These are phyloP conservation scores for Acanthisitta chloris DNA, from an alignment of 2,113 vertebrate species.

Conservation along the genomic window DNA sequence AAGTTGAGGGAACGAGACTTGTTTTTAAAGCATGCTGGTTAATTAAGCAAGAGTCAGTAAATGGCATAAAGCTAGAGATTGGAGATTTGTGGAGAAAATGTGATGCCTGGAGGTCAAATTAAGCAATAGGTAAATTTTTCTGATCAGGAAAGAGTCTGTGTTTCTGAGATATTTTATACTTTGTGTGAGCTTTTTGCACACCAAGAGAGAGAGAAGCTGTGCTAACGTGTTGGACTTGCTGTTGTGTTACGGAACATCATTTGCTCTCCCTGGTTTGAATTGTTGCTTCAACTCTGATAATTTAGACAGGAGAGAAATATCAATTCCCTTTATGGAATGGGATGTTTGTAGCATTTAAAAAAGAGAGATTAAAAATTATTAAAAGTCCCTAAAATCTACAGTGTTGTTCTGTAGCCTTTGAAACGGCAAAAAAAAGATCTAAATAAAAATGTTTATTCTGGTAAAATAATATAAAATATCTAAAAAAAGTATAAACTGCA, in stretches of 20 bases:
- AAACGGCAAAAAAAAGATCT: constrained; percentile 49
- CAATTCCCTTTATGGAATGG: constrained; percentile 38
- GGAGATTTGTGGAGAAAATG: constrained; percentile 8
- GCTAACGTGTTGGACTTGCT: constrained; percentile 16
- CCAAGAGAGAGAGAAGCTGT: not conserved
- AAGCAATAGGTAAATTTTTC: constrained; percentile 37
- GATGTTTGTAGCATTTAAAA: constrained; percentile 16
- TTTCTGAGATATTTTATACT: constrained; percentile 15
- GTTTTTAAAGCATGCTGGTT: constrained; percentile 44
- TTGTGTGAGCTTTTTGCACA: constrained; percentile 15
- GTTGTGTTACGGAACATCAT: not conserved
- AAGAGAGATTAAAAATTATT: constrained; percentile 25
- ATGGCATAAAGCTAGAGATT: not conserved
- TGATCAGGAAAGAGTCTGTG: not conserved
- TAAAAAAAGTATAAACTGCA: not conserved
- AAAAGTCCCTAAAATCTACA: constrained; percentile 5
- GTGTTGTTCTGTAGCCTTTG: constrained; percentile 22
- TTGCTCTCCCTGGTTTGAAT: constrained; percentile 30
- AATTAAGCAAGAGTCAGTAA: constrained; percentile 49
- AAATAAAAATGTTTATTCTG: constrained; percentile 21
- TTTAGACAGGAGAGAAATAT: constrained; percentile 34
- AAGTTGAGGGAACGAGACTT: not conserved
- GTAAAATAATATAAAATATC: constrained; percentile 47
- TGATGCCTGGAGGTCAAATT: constrained; percentile 8
- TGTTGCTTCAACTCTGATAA: constrained; percentile 41